phyloP scores from a whole-genome alignment of 2,113 vertebrate species.

The Brienomyrus brachyistius region DNA sequence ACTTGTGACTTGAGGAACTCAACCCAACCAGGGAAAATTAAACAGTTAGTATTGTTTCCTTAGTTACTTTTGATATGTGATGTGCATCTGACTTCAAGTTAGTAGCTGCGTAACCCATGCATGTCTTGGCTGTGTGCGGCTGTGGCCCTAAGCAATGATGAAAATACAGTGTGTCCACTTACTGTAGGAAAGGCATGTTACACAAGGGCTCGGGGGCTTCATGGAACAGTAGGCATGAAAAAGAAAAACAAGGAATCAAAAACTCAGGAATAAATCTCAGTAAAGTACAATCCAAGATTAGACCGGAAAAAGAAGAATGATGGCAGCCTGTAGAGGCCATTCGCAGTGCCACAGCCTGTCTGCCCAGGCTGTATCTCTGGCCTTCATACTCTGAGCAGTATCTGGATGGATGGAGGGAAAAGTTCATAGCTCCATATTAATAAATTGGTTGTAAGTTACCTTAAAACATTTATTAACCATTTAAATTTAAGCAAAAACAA shows the following conservation, averaged over 20 bases:
- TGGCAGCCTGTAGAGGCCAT: not conserved
- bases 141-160: not conserved
- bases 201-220: not conserved
- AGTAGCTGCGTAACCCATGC: not conserved
- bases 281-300: not conserved
- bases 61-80: not conserved
- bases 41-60: not conserved
- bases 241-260: not conserved
- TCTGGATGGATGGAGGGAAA: not conserved
- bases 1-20: not conserved
- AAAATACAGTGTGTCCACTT: not conserved
- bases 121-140: not conserved
- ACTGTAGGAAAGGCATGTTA: not conserved
- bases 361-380: not conserved
- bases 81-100: not conserved
- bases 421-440: not conserved
- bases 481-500: not conserved
- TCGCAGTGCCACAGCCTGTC: not conserved
- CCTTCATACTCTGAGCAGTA: not conserved
- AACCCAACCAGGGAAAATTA: not conserved
- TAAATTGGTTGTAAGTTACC: not conserved
- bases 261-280: not conserved
- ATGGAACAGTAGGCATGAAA: not conserved
- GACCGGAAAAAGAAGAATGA: not conserved
- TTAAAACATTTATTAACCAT: not conserved